A percentile compares a stretch with the other conserved stretches of the same genome.
These are phyloP conservation scores for Trichogramma dendrolimi DNA, from an alignment of 2,888 invertebrate genomes.

Conservation along the genomic window DNA sequence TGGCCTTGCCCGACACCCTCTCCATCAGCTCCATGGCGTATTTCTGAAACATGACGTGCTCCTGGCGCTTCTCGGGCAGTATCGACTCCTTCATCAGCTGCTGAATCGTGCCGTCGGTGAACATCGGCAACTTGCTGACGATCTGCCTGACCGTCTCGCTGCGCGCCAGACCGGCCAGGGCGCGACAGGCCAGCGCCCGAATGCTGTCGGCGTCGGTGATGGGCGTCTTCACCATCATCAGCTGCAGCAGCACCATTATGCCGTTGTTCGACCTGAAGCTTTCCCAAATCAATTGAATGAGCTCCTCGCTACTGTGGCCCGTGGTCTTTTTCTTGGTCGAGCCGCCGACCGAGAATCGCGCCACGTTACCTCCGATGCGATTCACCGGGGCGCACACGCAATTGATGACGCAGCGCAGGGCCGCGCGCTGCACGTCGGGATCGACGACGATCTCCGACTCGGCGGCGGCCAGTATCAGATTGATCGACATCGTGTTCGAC, in stretches of 20 bases:
- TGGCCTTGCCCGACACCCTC: conserved; percentile 85
- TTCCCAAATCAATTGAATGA: conserved; percentile 91
- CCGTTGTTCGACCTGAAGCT: conserved; percentile 91
- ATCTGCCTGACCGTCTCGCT: conserved; percentile 91
- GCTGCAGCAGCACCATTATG: conserved; percentile 86
- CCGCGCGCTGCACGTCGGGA: conserved; percentile 87
- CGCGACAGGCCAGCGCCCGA: conserved; percentile 87
- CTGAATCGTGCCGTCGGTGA: conserved; percentile 89
- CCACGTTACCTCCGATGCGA: conserved; percentile 60
- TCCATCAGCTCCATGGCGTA: conserved; percentile 88
- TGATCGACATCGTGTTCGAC: conserved; percentile 62
- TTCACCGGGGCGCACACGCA: conserved; percentile 89
- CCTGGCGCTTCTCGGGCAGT: conserved; percentile 90
- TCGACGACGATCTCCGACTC: conserved; percentile 89
- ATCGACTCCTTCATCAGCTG: conserved; percentile 94
- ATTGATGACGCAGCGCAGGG: conserved; percentile 84
- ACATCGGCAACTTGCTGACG: conserved; percentile 89
- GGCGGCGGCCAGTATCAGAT: conserved; percentile 60
- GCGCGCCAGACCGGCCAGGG: conserved; percentile 88
- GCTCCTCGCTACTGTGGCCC: conserved; percentile 71
- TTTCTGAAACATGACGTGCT: conserved; percentile 93
- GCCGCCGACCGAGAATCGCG: conserved; percentile 53
- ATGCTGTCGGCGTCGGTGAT: conserved; percentile 96
- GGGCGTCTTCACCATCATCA: conserved; percentile 88
- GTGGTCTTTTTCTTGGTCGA: conserved; percentile 63